A percentile compares a stretch with the other conserved stretches of the same genome.
Conservation (phyloP, 2,113 vertebrate genomes). For the Chamaetylas fuelleborni region DNA sequence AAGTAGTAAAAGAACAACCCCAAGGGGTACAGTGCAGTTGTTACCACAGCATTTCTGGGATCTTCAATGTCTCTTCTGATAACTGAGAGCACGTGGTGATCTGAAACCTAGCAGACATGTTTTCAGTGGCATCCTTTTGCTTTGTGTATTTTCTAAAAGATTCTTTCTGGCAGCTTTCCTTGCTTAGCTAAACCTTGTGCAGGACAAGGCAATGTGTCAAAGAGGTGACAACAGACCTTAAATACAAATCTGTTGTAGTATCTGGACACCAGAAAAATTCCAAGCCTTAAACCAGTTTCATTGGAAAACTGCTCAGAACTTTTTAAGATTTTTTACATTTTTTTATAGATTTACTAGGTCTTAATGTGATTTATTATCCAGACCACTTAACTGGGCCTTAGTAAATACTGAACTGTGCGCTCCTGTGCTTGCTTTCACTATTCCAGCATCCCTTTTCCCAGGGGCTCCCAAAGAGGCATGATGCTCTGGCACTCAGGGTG, state of each 20-base stretch:
- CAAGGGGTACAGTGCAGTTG: not conserved
- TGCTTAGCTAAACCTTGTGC: not conserved
- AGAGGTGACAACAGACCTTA: not conserved
- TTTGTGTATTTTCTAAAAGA: not conserved
- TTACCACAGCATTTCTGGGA: not conserved
- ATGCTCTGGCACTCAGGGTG: not conserved
- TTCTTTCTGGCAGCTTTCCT: slow-evolving; percentile 10
- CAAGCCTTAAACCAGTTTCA: slow-evolving; percentile 61
- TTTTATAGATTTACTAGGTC: slow-evolving; percentile 43
- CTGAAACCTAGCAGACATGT: not conserved
- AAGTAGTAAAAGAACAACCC: not conserved
- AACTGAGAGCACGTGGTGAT: not conserved
- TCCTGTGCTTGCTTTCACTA: not conserved
- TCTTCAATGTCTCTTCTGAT: not conserved
- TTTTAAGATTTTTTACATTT: slow-evolving; percentile 57
- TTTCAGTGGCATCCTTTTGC: not conserved
- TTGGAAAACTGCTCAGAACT: slow-evolving; percentile 35
- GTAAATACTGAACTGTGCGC: slow-evolving; percentile 10
- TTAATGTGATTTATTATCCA: slow-evolving; percentile 33
- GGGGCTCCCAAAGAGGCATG: not conserved
- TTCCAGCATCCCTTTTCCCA: not conserved
- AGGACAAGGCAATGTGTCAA: not conserved
- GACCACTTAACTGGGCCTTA: slow-evolving; percentile 26
- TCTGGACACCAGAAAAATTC: not conserved
- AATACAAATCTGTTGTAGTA: not conserved